Base-by-base conservation (phyloP, 92 coral and sea anemone genomes). In the Zoanthus sansibaricus region DNA sequence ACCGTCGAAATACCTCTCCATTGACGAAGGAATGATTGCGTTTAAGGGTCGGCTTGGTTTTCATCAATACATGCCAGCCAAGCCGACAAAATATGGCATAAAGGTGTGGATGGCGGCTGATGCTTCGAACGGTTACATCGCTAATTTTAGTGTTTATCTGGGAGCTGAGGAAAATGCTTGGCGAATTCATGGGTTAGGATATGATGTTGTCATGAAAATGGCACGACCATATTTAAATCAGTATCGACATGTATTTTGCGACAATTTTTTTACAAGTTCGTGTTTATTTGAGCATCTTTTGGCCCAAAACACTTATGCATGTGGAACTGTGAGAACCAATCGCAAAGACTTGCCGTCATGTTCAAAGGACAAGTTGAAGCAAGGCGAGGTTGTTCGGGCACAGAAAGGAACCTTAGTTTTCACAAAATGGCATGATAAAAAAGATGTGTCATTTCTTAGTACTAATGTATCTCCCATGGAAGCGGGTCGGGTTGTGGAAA, bases 311-410 rank as follows among this genome's bases (percentile, higher is more conserved):
- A 88, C 94, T 3, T 91, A 74, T 73, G 89, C 91, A 1, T 91
- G 91, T 84, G 80, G 76, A 15, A 87, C 91, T 14, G 91, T 91
- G 31, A 83, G 87, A 45, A 14, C 48, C 25, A 89, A 87, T 78
- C 59, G 84, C 16, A 90, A 84, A 79, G 87, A 71, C 84, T 72
- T 87, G 79, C 91, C 79, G 69, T 87, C 92, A 77, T 86, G 89
- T 87, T 16, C 93, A 5, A 89, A 78, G 52, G 42, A 66, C 71
- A 87, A 91, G 79, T 74, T 88, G 30, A 10, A 47, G 48, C 87
- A 78, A 66, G 83, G 83, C 18, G 88, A 87, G 46, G 72, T 46
- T 15, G 76, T 87, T 14, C 45, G 33, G 74, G 68, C 73, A 3
- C 91, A 91, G 84, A 72, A 72, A 72, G 77, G 77, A 16, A 45